Conservation (phyloP, 1,140 invertebrate species). For the Pseudomyrmex sp. region DNA sequence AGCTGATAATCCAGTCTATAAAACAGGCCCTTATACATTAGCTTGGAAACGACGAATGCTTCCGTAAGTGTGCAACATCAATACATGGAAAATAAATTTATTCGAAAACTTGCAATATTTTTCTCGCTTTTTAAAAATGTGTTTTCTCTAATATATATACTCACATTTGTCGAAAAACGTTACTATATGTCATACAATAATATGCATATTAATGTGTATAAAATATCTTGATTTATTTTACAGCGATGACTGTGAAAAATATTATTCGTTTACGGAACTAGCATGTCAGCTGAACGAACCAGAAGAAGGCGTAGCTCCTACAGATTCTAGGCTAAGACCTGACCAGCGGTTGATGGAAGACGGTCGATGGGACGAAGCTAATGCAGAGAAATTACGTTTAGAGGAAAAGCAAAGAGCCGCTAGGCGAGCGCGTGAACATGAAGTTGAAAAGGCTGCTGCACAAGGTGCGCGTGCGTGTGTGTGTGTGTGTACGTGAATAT, state of each 20-base stretch:
- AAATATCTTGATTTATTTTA: slow-evolving; percentile 56
- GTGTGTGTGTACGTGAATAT: slow-evolving; percentile 8
- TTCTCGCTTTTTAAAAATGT: not conserved
- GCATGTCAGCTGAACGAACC: slow-evolving; percentile 98
- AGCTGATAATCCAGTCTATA: slow-evolving; percentile 94
- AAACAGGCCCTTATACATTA: slow-evolving; percentile 93
- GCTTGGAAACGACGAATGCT: slow-evolving; percentile 95
- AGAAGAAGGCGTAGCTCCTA: slow-evolving; percentile 97
- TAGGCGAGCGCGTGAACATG: slow-evolving; percentile 90
- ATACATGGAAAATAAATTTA: not conserved
- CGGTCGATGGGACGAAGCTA: slow-evolving; percentile 98
- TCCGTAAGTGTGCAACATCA: slow-evolving; percentile 87
- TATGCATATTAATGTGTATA: not conserved
- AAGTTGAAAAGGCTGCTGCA: slow-evolving; percentile 91
- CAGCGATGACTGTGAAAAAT: slow-evolving; percentile 91
- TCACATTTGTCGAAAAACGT: too few species aligned
- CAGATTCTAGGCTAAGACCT: slow-evolving; percentile 96
- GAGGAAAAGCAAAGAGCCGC: slow-evolving; percentile 97
- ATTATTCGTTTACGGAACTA: slow-evolving; percentile 97
- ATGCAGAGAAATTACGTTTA: slow-evolving; percentile 94
- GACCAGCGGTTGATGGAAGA: slow-evolving; percentile 99
- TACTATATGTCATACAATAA: too few species aligned
- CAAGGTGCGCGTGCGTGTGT: slow-evolving; percentile 85
- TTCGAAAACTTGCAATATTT: slow-evolving; percentile 65
- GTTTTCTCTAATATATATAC: not conserved